Percentiles rank a stretch among this genome's conserved stretches.
phyloP scores from a whole-genome alignment of 2,113 vertebrate genomes.

The Actenoides hombroni region DNA sequence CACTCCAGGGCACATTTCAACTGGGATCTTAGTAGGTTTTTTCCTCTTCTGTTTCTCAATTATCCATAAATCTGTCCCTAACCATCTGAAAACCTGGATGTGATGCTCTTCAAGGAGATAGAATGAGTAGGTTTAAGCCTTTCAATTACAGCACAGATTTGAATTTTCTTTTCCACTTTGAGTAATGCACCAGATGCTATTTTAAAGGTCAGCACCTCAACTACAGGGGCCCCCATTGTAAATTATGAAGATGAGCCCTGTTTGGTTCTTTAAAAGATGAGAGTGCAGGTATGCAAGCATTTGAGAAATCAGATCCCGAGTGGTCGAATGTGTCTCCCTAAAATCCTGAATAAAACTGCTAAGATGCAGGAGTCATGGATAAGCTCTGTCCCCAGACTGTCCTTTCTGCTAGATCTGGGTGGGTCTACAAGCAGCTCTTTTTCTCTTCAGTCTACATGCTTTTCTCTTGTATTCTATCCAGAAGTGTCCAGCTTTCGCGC shows the following conservation, averaged over 20 bases:
- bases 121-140: not conserved
- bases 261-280: not conserved
- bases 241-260: not conserved
- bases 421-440: not conserved
- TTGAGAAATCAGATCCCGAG: not conserved
- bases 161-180: not conserved
- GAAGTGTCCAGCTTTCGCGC: not conserved
- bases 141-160: not conserved
- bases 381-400: not conserved
- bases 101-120: not conserved
- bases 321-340: not conserved
- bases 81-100: not conserved
- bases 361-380: accelerated
- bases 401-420: accelerated
- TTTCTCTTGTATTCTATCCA: not conserved
- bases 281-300: not conserved
- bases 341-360: not conserved
- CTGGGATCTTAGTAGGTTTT: not conserved
- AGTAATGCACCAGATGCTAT: not conserved
- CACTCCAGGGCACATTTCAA: not conserved
- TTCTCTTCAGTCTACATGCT: not conserved
- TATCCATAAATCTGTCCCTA: not conserved
- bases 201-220: not conserved
- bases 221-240: not conserved
- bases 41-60: not conserved